A percentile compares a stretch with the other conserved stretches of the same genome.
Conservation (phyloP, 2,113 vertebrate species). For the Macquaria australasica region DNA sequence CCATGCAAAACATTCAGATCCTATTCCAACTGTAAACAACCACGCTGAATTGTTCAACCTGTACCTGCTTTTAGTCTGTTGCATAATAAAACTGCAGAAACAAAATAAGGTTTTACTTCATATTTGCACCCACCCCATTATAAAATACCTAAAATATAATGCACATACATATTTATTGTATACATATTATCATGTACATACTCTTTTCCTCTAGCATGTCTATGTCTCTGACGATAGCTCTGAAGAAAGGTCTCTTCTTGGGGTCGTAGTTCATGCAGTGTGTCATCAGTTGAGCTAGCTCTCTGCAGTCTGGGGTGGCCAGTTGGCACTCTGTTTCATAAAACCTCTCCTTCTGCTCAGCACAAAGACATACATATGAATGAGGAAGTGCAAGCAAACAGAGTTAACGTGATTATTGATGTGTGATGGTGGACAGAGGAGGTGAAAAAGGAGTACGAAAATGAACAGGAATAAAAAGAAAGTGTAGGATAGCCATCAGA, state of each 20-base stretch:
- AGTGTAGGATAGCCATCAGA: not conserved
- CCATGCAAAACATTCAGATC: slow-evolving; percentile 49
- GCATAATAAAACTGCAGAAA: not conserved
- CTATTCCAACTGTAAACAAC: slow-evolving; percentile 36
- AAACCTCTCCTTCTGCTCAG: slow-evolving; percentile 94
- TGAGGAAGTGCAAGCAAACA: not conserved
- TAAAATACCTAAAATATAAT: not conserved
- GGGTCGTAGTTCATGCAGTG: slow-evolving; percentile 98
- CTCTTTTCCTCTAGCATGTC: slow-evolving; percentile 92
- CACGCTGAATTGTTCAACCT: not conserved
- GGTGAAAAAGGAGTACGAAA: not conserved
- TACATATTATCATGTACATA: slow-evolving; percentile 73
- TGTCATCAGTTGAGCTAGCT: slow-evolving; percentile 96
- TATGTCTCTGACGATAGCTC: slow-evolving; percentile 97
- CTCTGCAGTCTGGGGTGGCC: slow-evolving; percentile 91
- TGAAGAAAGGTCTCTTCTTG: slow-evolving; percentile 96
- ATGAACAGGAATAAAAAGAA: not conserved
- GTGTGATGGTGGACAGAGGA: not conserved
- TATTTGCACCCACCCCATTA: not conserved
- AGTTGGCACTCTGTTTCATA: slow-evolving; percentile 91
- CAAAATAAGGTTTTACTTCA: not conserved
- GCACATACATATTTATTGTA: not conserved
- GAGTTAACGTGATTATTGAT: not conserved
- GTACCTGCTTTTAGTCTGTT: not conserved
- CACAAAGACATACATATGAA: slow-evolving; percentile 22